Base-by-base conservation (phyloP, 2,113 vertebrate species). In the Puffinus mauretanicus region DNA sequence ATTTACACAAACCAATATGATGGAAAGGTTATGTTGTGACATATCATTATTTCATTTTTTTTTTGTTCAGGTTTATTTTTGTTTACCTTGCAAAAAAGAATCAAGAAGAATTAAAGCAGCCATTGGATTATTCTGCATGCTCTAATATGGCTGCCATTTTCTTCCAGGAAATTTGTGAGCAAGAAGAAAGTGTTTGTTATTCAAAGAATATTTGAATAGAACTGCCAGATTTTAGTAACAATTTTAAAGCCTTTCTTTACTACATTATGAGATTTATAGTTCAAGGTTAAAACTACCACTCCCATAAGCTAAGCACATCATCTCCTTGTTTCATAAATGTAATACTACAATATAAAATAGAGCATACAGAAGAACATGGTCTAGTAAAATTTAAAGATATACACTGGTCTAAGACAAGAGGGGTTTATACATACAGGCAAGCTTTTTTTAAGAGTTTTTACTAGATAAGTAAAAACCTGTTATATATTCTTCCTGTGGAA, bases 341-440 rank as follows among this genome's bases (percentile, higher is more conserved):
- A 57, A 5, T 16, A 21, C 11, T 66, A 29, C 9, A 44, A 13
- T 29, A 21, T 46, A 36, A 62, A 82, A 61, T 3, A 69, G 10
- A 86, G 5, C 34, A 51, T 34, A 49, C 3, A 77, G 30, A 75
- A 52, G 11, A 84, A 75, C 11, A 10, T 27, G 10, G 6, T 51
- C 26, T 42, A 75, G 18, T 5, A 91, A 83, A 75, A 71, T 2
- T 44, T 58, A 29, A 79, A 61, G 12, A 60, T 38, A 67, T 22
- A 7, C 14, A 22, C 2, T 34, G 5, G 7, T 19, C 11, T 58
- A 58, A 51, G 32, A 40, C 6, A 20, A n/a, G 1, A 26, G 2
- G 21, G 4, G 3, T 29, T 69, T 60, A 44, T 5, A 44, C 2
- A 27, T 10, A 36, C 3, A 30, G 5, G 22, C 52, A 85, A 65